A percentile compares a stretch with the other conserved stretches of the same genome.
These are phyloP conservation scores for Hirtodrosophila cameraria DNA, from an alignment of 2,888 invertebrate species.

Conservation along the genomic window DNA sequence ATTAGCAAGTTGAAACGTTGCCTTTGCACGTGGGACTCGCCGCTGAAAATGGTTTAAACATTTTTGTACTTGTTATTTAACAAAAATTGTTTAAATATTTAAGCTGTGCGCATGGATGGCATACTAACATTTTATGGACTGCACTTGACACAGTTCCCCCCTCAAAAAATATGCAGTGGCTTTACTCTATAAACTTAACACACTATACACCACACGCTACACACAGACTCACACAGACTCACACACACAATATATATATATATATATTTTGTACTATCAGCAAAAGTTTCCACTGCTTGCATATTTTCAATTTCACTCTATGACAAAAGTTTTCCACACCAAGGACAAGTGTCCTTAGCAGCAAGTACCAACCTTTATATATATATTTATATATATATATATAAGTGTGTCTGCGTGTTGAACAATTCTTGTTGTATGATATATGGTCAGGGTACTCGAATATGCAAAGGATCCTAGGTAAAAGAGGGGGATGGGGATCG, in stretches of 20 bases:
- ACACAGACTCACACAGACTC: constrained; percentile 10
- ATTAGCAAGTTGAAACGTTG: constrained; percentile 1
- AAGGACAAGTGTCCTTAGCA: constrained; percentile 64
- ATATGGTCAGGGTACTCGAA: constrained; percentile 41
- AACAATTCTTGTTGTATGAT: constrained; percentile 38
- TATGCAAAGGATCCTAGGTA: neutral
- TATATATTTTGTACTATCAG: constrained; percentile 50
- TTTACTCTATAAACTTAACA: constrained; percentile 39
- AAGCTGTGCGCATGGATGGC: constrained; percentile 2
- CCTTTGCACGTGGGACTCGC: neutral
- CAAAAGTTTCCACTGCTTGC: constrained; percentile 62
- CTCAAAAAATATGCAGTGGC: constrained; percentile 4
- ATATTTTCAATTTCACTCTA: constrained; percentile 73
- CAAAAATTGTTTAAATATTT: constrained; percentile 48
- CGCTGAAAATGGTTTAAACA: neutral
- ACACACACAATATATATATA: too few relatives aligned
- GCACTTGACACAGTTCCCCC: constrained; percentile 67
- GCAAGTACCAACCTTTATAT: constrained; percentile 33
- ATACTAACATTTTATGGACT: constrained; percentile 28
- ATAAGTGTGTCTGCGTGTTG: constrained; percentile 26
- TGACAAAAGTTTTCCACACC: constrained; percentile 72
- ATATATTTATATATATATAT: constrained; percentile 14
- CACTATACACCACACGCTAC: constrained; percentile 29
- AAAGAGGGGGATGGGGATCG: too few relatives aligned
- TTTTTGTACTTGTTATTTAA: constrained; percentile 7